These are phyloP conservation scores for Rhagium mordax DNA, from an alignment of 2,888 invertebrate genomes.

Conservation along the genomic window DNA sequence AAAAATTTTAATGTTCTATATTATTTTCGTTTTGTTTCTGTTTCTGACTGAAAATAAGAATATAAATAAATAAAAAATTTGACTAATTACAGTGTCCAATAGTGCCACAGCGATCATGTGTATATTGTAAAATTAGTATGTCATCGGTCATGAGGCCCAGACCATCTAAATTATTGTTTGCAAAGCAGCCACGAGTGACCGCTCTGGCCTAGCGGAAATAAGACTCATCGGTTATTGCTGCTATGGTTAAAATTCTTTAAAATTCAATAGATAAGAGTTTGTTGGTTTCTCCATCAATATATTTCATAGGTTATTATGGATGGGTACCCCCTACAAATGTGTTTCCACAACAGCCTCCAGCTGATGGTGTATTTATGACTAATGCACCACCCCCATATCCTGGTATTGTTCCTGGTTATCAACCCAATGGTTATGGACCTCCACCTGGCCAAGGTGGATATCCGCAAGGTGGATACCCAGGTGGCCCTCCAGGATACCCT, in stretches of 20 bases:
- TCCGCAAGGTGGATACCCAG: conserved; percentile 50
- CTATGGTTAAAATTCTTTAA: not conserved
- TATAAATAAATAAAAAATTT: too few species aligned
- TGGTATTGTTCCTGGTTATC: conserved; percentile 77
- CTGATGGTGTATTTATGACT: conserved; percentile 90
- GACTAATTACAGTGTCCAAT: too few species aligned
- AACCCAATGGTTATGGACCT: conserved; percentile 61
- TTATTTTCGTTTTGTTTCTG: too few species aligned
- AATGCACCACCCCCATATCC: conserved; percentile 96
- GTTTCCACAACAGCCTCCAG: conserved; percentile 80
- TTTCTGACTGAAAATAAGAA: too few species aligned
- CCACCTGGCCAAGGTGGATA: conserved; percentile 60
- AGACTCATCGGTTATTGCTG: too few species aligned
- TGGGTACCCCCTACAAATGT: conserved; percentile 90
- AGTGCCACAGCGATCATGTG: too few species aligned
- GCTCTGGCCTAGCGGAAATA: too few species aligned
- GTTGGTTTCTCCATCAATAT: not conserved
- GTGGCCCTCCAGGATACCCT: conserved; percentile 42
- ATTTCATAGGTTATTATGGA: conserved; percentile 85
- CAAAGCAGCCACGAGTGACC: too few species aligned
- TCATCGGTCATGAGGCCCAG: too few species aligned
- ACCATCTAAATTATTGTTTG: too few species aligned
- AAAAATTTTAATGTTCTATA: too few species aligned
- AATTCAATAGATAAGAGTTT: not conserved
- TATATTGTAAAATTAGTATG: too few species aligned